Evolutionary conservation across 2,113 vertebrate species (phyloP).

Genomic region (Beaufortia kweichowensis): DNA sequence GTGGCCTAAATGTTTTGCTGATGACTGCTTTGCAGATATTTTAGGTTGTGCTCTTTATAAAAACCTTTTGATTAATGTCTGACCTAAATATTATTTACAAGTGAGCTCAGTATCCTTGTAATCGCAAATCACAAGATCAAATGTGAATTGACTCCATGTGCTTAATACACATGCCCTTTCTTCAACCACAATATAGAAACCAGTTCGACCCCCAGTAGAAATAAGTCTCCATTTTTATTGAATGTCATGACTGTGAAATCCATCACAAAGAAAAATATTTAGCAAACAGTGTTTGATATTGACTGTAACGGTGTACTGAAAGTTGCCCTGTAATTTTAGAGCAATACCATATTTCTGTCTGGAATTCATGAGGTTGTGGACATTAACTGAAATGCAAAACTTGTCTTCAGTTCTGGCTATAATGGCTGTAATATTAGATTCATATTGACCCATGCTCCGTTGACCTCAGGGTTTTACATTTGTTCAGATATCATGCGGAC

Average conservation of each 20-base stretch:
- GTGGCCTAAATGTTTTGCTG: conserved; percentile 25
- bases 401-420: conserved; percentile 7
- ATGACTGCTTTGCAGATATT: conserved; percentile 10
- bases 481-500: not conserved
- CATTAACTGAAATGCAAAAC: conserved; percentile 3
- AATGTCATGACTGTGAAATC: no score
- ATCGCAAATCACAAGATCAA: conserved; percentile 18
- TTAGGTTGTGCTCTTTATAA: not conserved
- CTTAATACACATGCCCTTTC: not conserved
- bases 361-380: not conserved
- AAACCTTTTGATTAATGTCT: conserved; percentile 19
- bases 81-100: not conserved
- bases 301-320: not conserved
- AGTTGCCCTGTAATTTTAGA: not conserved
- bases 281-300: not conserved
- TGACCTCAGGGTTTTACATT: conserved; percentile 10
- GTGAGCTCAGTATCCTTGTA: not conserved
- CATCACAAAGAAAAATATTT: not conserved
- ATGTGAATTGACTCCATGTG: conserved; percentile 1
- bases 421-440: conserved; percentile 27
- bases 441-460: conserved; percentile 9
- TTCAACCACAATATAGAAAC: no score
- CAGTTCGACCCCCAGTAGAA: no score
- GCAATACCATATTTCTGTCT: not conserved
- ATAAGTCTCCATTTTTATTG: no score